These are phyloP conservation scores for Apodemus agrarius DNA, from an alignment of 2,797 vertebrate species.

Conservation along the genomic window DNA sequence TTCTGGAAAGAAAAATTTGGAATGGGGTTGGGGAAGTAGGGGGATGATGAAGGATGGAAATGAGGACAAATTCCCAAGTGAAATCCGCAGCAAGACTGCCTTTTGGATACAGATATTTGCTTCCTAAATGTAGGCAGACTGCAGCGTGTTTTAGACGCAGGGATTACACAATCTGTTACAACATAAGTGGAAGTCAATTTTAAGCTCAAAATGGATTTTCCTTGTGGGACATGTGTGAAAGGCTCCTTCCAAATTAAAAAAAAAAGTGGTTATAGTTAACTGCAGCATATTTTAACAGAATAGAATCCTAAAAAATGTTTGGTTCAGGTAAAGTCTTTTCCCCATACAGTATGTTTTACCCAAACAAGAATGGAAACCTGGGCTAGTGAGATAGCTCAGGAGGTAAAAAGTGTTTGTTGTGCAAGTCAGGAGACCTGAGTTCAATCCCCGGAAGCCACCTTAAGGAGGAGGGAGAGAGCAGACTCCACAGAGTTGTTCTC, in stretches of 20 bases:
- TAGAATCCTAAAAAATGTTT: slow-evolving; percentile 38
- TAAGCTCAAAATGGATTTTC: slow-evolving; percentile 76
- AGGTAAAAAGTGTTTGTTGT: not conserved
- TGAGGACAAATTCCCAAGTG: slow-evolving; percentile 37
- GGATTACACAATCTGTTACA: slow-evolving; percentile 74
- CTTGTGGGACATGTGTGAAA: slow-evolving; percentile 61
- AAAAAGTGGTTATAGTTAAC: slow-evolving; percentile 55
- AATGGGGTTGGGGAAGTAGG: not conserved
- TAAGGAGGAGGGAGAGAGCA: not conserved
- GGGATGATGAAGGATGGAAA: slow-evolving; percentile 17
- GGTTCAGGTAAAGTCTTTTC: slow-evolving; percentile 37
- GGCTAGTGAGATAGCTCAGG: not conserved
- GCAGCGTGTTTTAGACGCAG: slow-evolving; percentile 45
- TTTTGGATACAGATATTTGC: not conserved
- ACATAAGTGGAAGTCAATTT: slow-evolving; percentile 70
- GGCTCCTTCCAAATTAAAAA: slow-evolving; percentile 43
- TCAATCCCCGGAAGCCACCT: not conserved
- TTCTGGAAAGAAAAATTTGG: slow-evolving; percentile 34
- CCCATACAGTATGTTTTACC: not conserved
- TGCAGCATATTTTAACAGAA: slow-evolving; percentile 67
- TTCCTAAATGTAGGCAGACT: slow-evolving; percentile 32
- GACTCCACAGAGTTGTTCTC: not conserved
- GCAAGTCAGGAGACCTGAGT: not conserved
- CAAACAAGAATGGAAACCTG: slow-evolving; percentile 1
- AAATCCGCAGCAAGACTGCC: slow-evolving; percentile 33